Conservation (phyloP, 2,113 vertebrate genomes). For the Micronycteris hirsuta region DNA sequence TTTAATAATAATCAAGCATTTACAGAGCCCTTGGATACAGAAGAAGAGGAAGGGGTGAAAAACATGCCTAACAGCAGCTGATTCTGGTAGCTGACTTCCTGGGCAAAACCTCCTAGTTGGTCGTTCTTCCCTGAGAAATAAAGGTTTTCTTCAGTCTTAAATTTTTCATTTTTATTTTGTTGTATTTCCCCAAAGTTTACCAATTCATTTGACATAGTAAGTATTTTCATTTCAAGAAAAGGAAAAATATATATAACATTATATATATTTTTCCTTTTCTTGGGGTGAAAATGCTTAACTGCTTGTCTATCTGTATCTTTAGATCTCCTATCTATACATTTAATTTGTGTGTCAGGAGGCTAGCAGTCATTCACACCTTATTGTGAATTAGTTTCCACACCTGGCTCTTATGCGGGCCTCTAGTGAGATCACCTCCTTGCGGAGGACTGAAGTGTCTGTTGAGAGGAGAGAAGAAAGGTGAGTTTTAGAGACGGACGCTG, state of each 20-base stretch:
- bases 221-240: conserved; percentile 23
- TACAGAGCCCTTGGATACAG: background rate
- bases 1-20: background rate
- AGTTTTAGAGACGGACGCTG: background rate
- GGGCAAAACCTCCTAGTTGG: background rate
- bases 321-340: background rate
- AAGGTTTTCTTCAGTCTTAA: background rate
- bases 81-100: background rate
- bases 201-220: conserved; percentile 31
- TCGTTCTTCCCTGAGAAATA: conserved; percentile 4
- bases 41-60: background rate
- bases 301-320: background rate
- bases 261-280: background rate
- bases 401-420: background rate
- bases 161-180: background rate
- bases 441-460: background rate
- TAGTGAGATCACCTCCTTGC: conserved; percentile 1
- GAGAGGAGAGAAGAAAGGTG: background rate
- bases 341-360: background rate
- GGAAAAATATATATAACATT: background rate
- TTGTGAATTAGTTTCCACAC: background rate
- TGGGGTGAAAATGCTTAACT: background rate
- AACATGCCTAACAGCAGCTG: background rate
- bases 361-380: background rate
- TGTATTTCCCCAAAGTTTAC: background rate